Evolutionary conservation across 2,797 vertebrate species (phyloP).

Genomic region (Anniella stebbinsi): DNA sequence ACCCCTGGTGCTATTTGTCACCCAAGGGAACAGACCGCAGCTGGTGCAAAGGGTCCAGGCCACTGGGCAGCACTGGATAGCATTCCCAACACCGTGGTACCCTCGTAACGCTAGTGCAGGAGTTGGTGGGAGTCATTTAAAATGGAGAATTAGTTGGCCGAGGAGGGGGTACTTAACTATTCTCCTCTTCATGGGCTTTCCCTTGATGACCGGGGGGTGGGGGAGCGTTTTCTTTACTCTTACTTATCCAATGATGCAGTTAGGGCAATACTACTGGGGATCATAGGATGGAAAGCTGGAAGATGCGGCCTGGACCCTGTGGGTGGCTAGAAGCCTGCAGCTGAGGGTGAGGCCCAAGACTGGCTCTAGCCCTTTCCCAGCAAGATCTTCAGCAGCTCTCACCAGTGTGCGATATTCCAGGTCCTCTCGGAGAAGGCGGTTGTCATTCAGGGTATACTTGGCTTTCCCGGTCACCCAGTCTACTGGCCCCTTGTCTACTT

Average conservation of each 20-base stretch:
- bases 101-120: no score
- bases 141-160: neutral
- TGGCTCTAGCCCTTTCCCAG: neutral
- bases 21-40: neutral
- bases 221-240: no score
- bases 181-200: no score
- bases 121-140: neutral
- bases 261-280: no score
- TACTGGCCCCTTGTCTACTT: conserved; percentile 97
- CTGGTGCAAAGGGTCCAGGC: neutral
- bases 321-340: neutral
- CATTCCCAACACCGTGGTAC: neutral
- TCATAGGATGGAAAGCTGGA: neutral
- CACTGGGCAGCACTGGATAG: no score
- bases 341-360: no score
- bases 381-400: conserved; percentile 52
- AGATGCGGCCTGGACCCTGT: neutral
- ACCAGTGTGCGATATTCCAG: conserved; percentile 96
- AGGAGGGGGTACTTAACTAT: neutral
- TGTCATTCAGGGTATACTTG: conserved; percentile 97
- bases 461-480: conserved; percentile 97
- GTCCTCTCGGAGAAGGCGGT: conserved; percentile 94
- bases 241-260: neutral
- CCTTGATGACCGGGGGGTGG: no score
- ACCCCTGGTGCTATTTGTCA: neutral